These are phyloP conservation scores for Crotalus viridis DNA, from an alignment of 2,113 vertebrate species.

Conservation along the genomic window DNA sequence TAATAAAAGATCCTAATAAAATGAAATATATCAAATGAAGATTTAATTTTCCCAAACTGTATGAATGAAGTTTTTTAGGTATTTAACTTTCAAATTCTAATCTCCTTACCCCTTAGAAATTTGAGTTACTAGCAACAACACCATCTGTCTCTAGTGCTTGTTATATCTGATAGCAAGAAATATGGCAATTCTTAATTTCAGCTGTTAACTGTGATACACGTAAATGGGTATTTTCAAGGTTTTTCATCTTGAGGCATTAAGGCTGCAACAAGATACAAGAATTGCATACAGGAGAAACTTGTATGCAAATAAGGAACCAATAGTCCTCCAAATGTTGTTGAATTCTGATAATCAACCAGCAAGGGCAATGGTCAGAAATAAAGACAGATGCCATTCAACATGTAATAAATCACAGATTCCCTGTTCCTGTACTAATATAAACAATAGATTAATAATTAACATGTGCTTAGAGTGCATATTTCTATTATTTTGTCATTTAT, in stretches of 20 bases:
- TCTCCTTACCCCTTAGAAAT: not conserved
- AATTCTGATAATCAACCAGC: not conserved
- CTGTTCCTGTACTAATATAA: not conserved
- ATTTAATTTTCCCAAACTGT: not conserved
- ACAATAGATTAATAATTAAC: not conserved
- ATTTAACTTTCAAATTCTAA: not conserved
- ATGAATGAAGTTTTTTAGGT: not conserved
- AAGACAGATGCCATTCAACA: not conserved
- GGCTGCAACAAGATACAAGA: not conserved
- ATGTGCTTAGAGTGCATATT: not conserved
- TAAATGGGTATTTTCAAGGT: not conserved
- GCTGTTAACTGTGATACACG: slow-evolving; percentile 1
- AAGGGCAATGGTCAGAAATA: not conserved
- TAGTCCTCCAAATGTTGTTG: not conserved
- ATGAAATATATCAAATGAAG: not conserved
- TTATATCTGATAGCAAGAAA: slow-evolving; percentile 2
- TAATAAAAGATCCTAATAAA: not conserved
- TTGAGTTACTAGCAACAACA: not conserved
- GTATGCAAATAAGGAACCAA: not conserved
- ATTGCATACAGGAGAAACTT: not conserved
- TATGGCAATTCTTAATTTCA: slow-evolving; percentile 13
- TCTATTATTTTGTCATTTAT: not conserved
- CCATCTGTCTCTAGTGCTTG: not conserved
- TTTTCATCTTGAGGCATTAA: not conserved
- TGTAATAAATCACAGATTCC: too few species aligned